Evolutionary conservation across 2,888 invertebrate species (phyloP).

Genomic region (Branchipolynoe longqiensis): DNA sequence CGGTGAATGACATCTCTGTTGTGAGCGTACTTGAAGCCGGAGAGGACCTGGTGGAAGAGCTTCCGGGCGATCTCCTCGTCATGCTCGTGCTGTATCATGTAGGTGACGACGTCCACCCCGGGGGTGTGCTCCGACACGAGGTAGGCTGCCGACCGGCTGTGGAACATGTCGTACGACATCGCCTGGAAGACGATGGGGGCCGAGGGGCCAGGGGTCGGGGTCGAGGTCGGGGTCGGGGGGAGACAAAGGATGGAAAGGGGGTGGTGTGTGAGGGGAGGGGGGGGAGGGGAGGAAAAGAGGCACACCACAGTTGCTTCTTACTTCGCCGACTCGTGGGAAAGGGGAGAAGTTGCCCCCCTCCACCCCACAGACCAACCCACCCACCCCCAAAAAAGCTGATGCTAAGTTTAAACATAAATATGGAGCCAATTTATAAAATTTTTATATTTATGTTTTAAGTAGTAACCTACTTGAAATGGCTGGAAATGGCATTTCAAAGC

Average conservation of each 20-base stretch:
- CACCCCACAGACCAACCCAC: too few species aligned
- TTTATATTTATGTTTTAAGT: too few species aligned
- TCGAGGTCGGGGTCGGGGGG: not conserved
- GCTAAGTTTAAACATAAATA: too few species aligned
- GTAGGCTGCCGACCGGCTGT: not conserved
- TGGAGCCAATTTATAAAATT: too few species aligned
- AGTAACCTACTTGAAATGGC: too few species aligned
- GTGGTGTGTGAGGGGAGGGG: not conserved
- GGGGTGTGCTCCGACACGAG: conserved; percentile 14
- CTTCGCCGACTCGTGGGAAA: too few species aligned
- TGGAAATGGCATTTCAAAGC: too few species aligned
- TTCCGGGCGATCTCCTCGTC: not conserved
- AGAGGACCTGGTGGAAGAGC: not conserved
- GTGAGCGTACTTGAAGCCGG: conserved; percentile 9
- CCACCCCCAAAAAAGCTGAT: too few species aligned
- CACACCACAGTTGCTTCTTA: too few species aligned
- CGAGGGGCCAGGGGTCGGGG: not conserved
- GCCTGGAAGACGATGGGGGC: not conserved
- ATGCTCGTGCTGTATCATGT: not conserved
- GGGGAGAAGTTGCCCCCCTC: too few species aligned
- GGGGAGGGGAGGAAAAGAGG: not conserved
- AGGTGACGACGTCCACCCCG: not conserved
- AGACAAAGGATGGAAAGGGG: not conserved
- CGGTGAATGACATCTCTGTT: conserved; percentile 15
- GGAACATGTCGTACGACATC: conserved; percentile 26